These are phyloP conservation scores for Okapia johnstoni DNA, from an alignment of 2,113 vertebrate genomes.

Conservation along the genomic window DNA sequence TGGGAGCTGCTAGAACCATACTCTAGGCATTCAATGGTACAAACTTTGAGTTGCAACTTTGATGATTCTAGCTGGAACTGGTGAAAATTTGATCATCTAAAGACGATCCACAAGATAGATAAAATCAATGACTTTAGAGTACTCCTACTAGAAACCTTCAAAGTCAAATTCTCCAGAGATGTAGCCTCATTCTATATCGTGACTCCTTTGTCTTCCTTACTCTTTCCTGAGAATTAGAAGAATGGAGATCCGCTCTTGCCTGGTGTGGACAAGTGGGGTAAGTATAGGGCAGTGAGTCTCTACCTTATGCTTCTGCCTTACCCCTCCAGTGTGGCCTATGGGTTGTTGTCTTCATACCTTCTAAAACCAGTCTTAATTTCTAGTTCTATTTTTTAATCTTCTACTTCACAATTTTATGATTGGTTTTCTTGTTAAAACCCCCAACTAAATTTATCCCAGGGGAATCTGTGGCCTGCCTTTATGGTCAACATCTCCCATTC, in stretches of 20 bases:
- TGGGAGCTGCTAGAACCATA: background rate
- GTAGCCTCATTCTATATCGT: background rate
- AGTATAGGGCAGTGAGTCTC: background rate
- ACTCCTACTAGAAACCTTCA: background rate
- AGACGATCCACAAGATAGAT: background rate
- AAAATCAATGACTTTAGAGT: background rate
- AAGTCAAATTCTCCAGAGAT: background rate
- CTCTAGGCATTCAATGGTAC: background rate
- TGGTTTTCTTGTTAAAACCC: background rate
- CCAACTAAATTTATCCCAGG: background rate
- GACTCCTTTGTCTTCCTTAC: background rate
- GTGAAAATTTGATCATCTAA: background rate
- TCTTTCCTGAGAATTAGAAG: background rate
- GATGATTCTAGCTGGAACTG: background rate
- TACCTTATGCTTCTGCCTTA: background rate
- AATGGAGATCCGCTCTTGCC: background rate
- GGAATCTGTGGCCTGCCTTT: background rate
- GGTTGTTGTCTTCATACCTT: background rate
- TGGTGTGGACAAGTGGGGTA: background rate
- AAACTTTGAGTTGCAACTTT: background rate
- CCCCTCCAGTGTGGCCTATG: background rate
- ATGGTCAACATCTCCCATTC: background rate
- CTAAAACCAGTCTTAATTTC: background rate
- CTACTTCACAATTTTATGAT: background rate
- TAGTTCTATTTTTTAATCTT: background rate